phyloP scores from a whole-genome alignment of 1,140 invertebrate species.

The Euborellia annulipes region DNA sequence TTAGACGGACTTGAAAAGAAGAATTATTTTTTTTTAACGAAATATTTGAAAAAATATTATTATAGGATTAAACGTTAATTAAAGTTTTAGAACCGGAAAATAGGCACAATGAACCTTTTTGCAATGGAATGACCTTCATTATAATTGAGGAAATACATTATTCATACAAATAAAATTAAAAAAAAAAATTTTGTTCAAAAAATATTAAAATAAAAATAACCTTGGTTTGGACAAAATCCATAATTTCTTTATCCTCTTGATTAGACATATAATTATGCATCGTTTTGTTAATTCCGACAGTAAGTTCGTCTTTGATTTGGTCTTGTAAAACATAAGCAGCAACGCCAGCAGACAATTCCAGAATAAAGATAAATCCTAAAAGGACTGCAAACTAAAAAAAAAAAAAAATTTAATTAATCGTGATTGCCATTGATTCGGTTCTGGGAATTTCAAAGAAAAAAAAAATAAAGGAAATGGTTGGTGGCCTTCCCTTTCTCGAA shows the following conservation, averaged over 20 bases:
- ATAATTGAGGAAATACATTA: no score
- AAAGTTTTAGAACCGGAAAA: no score
- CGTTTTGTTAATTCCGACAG: conserved; percentile 36
- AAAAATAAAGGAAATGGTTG: not conserved
- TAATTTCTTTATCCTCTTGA: conserved; percentile 30
- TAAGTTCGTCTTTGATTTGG: conserved; percentile 37
- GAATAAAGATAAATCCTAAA: conserved; percentile 54
- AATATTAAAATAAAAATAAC: conserved; percentile 30
- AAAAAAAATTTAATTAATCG: conserved; percentile 9
- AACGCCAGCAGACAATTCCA: conserved; percentile 68
- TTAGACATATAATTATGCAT: conserved; percentile 37
- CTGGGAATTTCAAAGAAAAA: not conserved
- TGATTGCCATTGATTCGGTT: not conserved
- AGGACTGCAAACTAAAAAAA: conserved; percentile 59
- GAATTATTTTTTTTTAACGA: no score
- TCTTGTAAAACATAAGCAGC: conserved; percentile 54
- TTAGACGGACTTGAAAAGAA: no score
- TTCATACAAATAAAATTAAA: no score
- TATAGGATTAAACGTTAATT: no score
- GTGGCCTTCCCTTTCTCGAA: not conserved
- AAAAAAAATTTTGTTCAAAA: no score
- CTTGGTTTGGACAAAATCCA: conserved; percentile 47
- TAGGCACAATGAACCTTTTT: no score
- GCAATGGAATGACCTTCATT: no score
- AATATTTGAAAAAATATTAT: no score